Percentiles rank a stretch among this genome's conserved stretches.
These are phyloP conservation scores for Platygyra sinensis DNA, from an alignment of 64 coral and sea anemone genomes.

Conservation along the genomic window DNA sequence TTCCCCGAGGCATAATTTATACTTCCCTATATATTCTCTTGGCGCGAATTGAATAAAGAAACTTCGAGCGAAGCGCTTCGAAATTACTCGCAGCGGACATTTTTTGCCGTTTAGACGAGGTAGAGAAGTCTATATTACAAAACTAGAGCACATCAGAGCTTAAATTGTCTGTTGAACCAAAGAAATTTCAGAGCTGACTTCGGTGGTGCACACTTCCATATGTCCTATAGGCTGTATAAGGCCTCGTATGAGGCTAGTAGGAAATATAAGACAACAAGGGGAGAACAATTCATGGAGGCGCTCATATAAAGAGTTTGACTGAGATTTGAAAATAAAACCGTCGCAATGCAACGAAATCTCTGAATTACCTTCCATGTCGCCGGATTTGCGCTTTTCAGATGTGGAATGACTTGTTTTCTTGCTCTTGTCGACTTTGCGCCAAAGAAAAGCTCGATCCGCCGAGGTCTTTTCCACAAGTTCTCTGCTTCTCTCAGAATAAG, in stretches of 20 bases:
- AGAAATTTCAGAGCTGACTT: slow-evolving; percentile 30
- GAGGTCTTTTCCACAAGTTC: slow-evolving; percentile 28
- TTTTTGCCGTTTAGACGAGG: slow-evolving; percentile 27
- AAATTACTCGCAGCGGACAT: slow-evolving; percentile 45
- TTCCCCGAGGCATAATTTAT: slow-evolving; percentile 52
- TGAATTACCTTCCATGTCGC: slow-evolving; percentile 69
- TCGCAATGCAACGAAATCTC: slow-evolving; percentile 1
- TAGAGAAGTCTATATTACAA: not conserved
- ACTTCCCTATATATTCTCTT: slow-evolving; percentile 2
- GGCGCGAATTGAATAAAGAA: slow-evolving; percentile 19
- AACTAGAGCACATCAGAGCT: slow-evolving; percentile 17
- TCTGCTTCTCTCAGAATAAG: slow-evolving; percentile 27
- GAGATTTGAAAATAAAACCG: slow-evolving; percentile 32
- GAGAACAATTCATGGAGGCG: slow-evolving; percentile 64
- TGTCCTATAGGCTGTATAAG: slow-evolving; percentile 52
- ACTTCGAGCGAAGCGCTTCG: slow-evolving; percentile 18
- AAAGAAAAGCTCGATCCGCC: slow-evolving; percentile 8
- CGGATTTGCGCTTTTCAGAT: slow-evolving; percentile 46
- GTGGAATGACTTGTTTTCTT: slow-evolving; percentile 36
- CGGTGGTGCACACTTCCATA: slow-evolving; percentile 46
- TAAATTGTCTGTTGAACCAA: slow-evolving; percentile 21
- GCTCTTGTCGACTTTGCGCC: slow-evolving; percentile 40
- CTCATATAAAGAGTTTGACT: slow-evolving; percentile 52
- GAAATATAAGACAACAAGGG: slow-evolving; percentile 67
- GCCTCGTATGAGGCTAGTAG: slow-evolving; percentile 59